Evolutionary conservation across 2,888 invertebrate species (phyloP).

Genomic region (Amiota communis): DNA sequence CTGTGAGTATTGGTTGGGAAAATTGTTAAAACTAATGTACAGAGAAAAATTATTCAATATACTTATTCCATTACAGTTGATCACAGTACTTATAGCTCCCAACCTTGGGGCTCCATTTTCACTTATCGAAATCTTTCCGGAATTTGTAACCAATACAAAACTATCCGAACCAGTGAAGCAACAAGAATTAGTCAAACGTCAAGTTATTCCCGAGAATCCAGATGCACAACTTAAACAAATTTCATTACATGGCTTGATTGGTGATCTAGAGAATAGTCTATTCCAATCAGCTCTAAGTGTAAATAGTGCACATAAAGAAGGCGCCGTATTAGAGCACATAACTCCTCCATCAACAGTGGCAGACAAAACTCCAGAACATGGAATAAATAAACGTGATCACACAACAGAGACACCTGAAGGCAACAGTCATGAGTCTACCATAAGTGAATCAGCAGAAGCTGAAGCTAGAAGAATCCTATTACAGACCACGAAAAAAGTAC

Average conservation of each 20-base stretch:
- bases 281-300: slow-evolving; percentile 65
- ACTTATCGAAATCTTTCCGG: slow-evolving; percentile 47
- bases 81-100: slow-evolving; percentile 42
- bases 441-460: not conserved
- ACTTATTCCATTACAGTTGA: slow-evolving; percentile 42
- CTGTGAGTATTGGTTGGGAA: slow-evolving; percentile 49
- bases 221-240: slow-evolving; percentile 60
- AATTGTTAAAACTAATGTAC: not conserved
- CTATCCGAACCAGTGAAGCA: slow-evolving; percentile 34
- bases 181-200: slow-evolving; percentile 59
- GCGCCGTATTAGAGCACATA: slow-evolving; percentile 48
- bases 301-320: slow-evolving; percentile 53
- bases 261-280: slow-evolving; percentile 65
- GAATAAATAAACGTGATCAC: slow-evolving; percentile 20
- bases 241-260: slow-evolving; percentile 65
- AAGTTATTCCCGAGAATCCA: slow-evolving; percentile 49
- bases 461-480: slow-evolving; percentile 47
- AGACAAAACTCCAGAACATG: slow-evolving; percentile 35
- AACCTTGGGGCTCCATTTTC: not conserved
- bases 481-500: slow-evolving; percentile 62
- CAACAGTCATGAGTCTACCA: not conserved
- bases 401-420: not conserved
- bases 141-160: slow-evolving; percentile 42
- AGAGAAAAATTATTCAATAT: not conserved
- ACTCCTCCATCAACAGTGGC: slow-evolving; percentile 33